Evolutionary conservation across 2,113 vertebrate genomes (phyloP).

Genomic region (Eretmochelys imbricata): DNA sequence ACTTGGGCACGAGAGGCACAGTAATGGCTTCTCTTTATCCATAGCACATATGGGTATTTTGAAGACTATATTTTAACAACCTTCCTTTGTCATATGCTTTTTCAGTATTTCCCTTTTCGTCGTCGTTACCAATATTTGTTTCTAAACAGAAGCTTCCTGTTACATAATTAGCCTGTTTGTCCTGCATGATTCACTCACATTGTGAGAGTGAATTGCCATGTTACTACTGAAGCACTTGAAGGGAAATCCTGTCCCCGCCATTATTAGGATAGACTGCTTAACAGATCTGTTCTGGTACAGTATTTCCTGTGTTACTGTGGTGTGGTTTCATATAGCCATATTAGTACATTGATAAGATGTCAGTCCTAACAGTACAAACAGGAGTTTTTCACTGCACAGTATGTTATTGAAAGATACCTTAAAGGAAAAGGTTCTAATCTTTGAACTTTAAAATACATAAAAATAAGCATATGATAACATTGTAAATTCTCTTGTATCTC

Average conservation of each 20-base stretch:
- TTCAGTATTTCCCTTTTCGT: neutral
- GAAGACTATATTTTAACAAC: neutral
- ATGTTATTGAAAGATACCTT: neutral
- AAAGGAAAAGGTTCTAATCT: neutral
- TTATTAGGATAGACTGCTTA: neutral
- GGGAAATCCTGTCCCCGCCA: constrained; percentile 53
- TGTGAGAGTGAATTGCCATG: neutral
- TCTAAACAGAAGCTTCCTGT: constrained; percentile 40
- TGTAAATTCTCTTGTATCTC: neutral
- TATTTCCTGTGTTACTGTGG: neutral
- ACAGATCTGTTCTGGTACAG: neutral
- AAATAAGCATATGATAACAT: neutral
- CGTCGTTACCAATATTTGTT: neutral
- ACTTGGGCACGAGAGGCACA: constrained; percentile 24
- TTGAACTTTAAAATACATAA: constrained; percentile 9
- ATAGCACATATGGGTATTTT: neutral
- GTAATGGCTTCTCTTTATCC: neutral
- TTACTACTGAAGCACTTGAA: neutral
- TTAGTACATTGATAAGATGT: neutral
- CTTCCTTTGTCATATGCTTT: neutral
- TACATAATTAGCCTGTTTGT: neutral
- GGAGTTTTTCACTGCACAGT: neutral
- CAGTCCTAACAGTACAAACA: neutral
- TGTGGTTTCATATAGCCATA: neutral
- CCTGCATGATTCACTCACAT: neutral